phyloP scores from a whole-genome alignment of 2,113 vertebrate genomes.

The Tinamus guttatus region DNA sequence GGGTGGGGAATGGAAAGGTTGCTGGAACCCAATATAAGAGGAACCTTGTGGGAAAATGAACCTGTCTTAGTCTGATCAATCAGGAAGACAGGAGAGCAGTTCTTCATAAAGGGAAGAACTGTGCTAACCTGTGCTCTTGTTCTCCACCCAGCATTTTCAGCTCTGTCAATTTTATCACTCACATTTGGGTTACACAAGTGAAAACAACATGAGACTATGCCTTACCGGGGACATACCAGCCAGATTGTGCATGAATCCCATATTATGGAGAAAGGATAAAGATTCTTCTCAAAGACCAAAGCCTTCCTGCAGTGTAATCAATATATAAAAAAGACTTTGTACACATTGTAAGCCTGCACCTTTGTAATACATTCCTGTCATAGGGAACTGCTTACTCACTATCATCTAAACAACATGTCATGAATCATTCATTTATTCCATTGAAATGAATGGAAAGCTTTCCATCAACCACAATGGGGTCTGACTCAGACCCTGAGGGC shows the following conservation, averaged over 20 bases:
- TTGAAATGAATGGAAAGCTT: not conserved
- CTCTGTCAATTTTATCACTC: not conserved
- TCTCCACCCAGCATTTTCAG: not conserved
- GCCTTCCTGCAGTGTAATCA: not conserved
- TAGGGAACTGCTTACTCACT: not conserved
- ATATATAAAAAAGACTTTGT: not conserved
- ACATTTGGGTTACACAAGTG: accelerated
- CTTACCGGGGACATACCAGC: not conserved
- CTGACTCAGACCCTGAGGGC: not conserved
- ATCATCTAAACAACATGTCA: not conserved
- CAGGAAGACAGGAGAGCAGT: not conserved
- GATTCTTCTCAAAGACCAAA: constrained; percentile 36
- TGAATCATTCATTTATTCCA: not conserved
- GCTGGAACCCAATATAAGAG: not conserved
- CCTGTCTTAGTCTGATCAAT: not conserved
- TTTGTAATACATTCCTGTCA: constrained; percentile 20
- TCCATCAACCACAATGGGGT: not conserved
- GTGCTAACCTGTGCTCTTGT: not conserved
- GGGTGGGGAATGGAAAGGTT: too few species aligned
- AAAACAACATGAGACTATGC: not conserved
- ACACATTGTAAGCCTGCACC: not conserved
- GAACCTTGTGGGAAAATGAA: not conserved
- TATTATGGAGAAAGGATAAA: not conserved
- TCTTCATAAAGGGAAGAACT: not conserved
- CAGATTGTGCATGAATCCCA: not conserved